Base-by-base conservation (phyloP, 2,113 vertebrate species). In the Seriola rivoliana region DNA sequence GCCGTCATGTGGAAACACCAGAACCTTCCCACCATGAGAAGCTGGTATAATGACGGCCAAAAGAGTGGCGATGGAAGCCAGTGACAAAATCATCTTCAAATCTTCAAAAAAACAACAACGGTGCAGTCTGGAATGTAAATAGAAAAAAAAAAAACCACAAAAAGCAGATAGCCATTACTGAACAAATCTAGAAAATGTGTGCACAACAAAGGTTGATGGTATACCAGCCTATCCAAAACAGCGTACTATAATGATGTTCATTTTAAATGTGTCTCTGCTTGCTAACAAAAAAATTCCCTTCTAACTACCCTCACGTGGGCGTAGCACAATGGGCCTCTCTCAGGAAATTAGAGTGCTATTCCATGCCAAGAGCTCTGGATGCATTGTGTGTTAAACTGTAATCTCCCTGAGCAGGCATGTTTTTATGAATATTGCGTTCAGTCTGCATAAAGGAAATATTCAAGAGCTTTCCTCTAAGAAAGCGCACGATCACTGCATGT, bases 1-100 rank as follows among this genome's bases (percentile, higher is more conserved):
- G 32, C 94, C 93, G 1, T 94, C 93, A 16, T 90, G 85, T 58
- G 94, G 92, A 38, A 92, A 90, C 16, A 95, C 93, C 75, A 93
- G 80, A 73, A 94, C 58, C 5, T 88, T 95, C 32, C 92, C 93
- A 44, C 81, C 55, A 8, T 69, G 48, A 13, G 71, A 6, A 9
- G 58, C 11, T 34, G 69, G 50, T 64, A 67, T 17, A 25, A 81
- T 25, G 6, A 44, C 42, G 36, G 55, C 46, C 34, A 86, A 25
- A 44, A 88, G 19, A 69, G 8, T 72, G 17, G 78, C 1, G 58
- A 85, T 3, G 21, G 25, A 44, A 58, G 48, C 62, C 55, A 44
- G 8, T 36, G 64, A 66, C 23, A 73, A 71, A 74, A 60, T 68
- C 87, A 91, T 89, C 65, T 60, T 84, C 19, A 71, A 38, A 57